Evolutionary conservation across 2,797 vertebrate genomes (phyloP).

Genomic region (Heliangelus exortis): DNA sequence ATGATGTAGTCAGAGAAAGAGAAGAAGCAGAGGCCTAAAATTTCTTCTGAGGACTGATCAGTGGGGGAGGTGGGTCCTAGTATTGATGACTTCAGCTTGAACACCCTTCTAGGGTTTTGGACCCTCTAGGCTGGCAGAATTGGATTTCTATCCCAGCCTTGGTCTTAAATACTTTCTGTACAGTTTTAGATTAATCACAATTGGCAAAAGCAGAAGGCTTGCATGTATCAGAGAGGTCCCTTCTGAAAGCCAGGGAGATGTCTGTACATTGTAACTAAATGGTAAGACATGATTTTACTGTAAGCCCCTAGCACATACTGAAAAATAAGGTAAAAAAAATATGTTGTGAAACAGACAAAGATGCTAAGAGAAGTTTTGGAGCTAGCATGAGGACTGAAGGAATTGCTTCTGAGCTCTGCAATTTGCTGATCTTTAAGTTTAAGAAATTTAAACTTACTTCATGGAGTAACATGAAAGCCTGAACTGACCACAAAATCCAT

Average conservation of each 20-base stretch:
- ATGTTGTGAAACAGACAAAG: background rate
- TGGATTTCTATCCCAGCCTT: background rate
- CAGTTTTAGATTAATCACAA: background rate
- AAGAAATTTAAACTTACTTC: background rate
- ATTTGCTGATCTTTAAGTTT: background rate
- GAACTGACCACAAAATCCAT: background rate
- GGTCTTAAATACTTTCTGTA: conserved; percentile 16
- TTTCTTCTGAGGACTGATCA: background rate
- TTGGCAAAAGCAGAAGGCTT: conserved; percentile 8
- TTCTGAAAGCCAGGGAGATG: background rate
- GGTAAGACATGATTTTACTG: background rate
- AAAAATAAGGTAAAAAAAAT: background rate
- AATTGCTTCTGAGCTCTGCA: background rate
- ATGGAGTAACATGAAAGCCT: background rate
- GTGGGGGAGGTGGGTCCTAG: background rate
- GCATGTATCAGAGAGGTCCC: background rate
- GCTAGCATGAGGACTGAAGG: background rate
- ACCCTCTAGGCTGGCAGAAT: background rate
- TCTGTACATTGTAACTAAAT: background rate
- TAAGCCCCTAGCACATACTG: background rate
- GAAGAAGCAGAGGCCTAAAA: conserved; percentile 4
- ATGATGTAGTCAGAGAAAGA: conserved; percentile 39
- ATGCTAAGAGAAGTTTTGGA: background rate
- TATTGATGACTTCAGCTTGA: conserved; percentile 27
- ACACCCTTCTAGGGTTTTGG: background rate